Percentiles rank a stretch among this genome's conserved stretches.
phyloP scores from a whole-genome alignment of 2,888 invertebrate genomes.

The Harpalus rubripes region DNA sequence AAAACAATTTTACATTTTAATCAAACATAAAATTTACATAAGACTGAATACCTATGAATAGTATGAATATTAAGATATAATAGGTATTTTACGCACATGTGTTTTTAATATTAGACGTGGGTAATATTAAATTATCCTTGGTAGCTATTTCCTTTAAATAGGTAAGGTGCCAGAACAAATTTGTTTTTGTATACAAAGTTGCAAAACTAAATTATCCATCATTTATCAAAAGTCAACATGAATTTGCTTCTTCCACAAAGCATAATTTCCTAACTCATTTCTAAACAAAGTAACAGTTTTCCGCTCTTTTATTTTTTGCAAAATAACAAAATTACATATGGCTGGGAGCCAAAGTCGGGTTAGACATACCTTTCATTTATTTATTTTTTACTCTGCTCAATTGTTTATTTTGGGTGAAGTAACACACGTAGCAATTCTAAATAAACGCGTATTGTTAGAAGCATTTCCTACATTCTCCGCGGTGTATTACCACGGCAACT shows the following conservation, averaged over 20 bases:
- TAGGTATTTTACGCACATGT: no score
- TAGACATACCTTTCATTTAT: slow-evolving; percentile 43
- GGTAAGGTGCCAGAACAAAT: neutral
- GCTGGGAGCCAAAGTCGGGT: slow-evolving; percentile 26
- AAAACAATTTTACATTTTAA: no score
- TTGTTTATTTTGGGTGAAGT: slow-evolving; percentile 48
- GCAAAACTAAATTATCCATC: neutral
- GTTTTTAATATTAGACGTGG: no score
- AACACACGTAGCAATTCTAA: slow-evolving; percentile 29
- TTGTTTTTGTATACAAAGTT: neutral
- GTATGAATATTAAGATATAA: no score
- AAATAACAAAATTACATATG: slow-evolving; percentile 24
- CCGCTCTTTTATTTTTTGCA: neutral
- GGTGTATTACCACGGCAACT: neutral
- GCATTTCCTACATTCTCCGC: slow-evolving; percentile 19
- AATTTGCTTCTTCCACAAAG: neutral
- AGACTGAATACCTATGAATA: no score
- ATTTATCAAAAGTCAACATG: neutral
- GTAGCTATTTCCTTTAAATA: neutral
- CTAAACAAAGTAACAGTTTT: neutral
- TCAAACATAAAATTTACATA: no score
- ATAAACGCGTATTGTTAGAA: slow-evolving; percentile 40
- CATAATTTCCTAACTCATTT: neutral
- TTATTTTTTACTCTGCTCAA: slow-evolving; percentile 40
- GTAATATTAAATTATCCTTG: no score